Base-by-base conservation (phyloP, 2,888 invertebrate species). In the Lepidocyrtoides sp. region DNA sequence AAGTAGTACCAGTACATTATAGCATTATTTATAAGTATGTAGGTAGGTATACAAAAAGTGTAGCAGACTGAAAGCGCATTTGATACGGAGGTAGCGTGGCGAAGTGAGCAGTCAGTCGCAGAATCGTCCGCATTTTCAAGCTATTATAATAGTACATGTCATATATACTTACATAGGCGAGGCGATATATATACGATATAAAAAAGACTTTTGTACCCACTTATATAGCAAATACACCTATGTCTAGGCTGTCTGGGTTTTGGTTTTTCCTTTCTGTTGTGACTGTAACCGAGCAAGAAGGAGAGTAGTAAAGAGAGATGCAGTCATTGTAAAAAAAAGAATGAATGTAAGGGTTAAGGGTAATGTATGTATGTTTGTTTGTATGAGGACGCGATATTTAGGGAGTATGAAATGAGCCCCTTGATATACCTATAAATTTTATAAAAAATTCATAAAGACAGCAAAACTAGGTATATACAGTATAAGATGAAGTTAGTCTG, bases 181-280 rank as follows among this genome's bases (percentile, higher is more conserved):
- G n/a, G n/a, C n/a, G n/a, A n/a, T n/a, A n/a, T n/a, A n/a, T n/a
- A n/a, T n/a, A n/a, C n/a, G n/a, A n/a, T n/a, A n/a, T n/a, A n/a
- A n/a, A n/a, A n/a, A n/a, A n/a, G n/a, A n/a, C n/a, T n/a, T n/a
- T n/a, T n/a, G n/a, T n/a, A n/a, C n/a, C n/a, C n/a, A n/a, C 29
- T 41, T 17, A 51, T 17, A 29, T 77, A 77, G n/a, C n/a, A n/a
- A n/a, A n/a, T n/a, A n/a, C n/a, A n/a, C n/a, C n/a, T 36, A 54
- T 54, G 44, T 77, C 77, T 51, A 54, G 8, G 32, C 32, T 77
- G 77, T 77, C 77, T 77, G 77, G 77, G 12, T 77, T 77, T 77
- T 51, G n/a, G 26, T 54, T 77, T 77, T 29, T 26, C 51, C 29
- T 29, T n/a, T 77, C 77, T 77, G 51, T 29, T 51, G 77, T 54